phyloP scores from a whole-genome alignment of 1,140 invertebrate genomes.

The Brachystomella parvula region DNA sequence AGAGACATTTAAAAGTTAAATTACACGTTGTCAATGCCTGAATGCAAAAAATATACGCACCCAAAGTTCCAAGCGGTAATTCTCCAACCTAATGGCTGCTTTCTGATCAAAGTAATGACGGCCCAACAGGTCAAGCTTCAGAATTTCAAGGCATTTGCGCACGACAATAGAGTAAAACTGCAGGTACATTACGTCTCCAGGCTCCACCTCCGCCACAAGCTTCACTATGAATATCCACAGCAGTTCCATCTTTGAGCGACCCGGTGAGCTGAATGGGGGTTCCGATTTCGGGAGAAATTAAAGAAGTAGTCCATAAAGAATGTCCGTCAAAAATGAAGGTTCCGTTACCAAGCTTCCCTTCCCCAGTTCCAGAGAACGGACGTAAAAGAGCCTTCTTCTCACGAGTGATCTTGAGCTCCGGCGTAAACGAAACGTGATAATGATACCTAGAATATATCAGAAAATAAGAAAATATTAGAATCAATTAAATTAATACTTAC shows the following conservation, averaged over 20 bases:
- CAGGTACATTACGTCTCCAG: slow-evolving; percentile 25
- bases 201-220: slow-evolving; percentile 8
- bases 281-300: background rate
- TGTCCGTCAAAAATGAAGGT: slow-evolving; percentile 1
- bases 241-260: background rate
- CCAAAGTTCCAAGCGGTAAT: slow-evolving; percentile 58
- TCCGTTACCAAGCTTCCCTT: background rate
- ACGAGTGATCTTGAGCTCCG: background rate
- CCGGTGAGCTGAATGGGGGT: background rate
- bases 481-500: no score
- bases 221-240: background rate
- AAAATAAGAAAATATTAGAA: no score
- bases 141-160: slow-evolving; percentile 57
- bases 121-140: slow-evolving; percentile 46
- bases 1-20: no score
- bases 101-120: slow-evolving; percentile 44
- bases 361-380: background rate
- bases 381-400: background rate
- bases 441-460: no score
- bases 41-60: no score
- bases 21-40: no score
- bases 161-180: slow-evolving; percentile 70
- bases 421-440: background rate
- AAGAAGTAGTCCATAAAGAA: background rate
- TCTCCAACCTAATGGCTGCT: slow-evolving; percentile 43